Evolutionary conservation across 2,113 vertebrate species (phyloP), one percentile per base, ranked within the genome.

Genomic region (Lampris megalopsis): DNA sequence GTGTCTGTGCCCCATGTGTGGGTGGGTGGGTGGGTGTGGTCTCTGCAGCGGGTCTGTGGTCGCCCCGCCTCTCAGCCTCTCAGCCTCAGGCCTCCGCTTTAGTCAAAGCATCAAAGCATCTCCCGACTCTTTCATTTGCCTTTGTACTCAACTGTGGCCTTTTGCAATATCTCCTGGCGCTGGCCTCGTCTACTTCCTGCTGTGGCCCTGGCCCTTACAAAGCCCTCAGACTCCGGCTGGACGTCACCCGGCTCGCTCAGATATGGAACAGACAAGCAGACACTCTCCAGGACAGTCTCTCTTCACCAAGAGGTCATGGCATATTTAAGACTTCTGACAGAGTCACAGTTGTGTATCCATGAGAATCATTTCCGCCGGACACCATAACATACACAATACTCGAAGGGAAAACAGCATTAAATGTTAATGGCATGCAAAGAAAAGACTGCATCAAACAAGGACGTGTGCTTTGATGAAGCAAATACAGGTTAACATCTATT

Each of bases 131-230:
- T 80, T 90, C 61, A 77, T 86, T 89, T 84, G 56, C 78, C 58
- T 86, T 88, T 81, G 68, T 85, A 85, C 73, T 50, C 73, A 4
- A 53, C 41, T 3, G 64, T 73, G 81, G 74, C 77, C 73, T 88
- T 89, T 87, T 45, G 83, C 48, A 10, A 42, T 71, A 81, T 84
- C 57, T 54, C 82, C 68, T 13, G 3, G 62, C 0, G 9, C 52
- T 54, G 59, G 11, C 36, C 6, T n/a, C 11, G 76, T 70, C 71
- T 38, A 5, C 52, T 66, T 47, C 79, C 84, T 36, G 56, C 77
- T 68, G 80, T 47, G 80, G 41, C 67, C 36, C 37, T 50, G 73
- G 77, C 69, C 63, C 78, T 77, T 79, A 68, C 68, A 76, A 49
- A 64, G 41, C 52, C 8, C 10, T 24, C 61, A 54, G 72, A 65